Base-by-base conservation (phyloP, 2,888 invertebrate species). In the Chesias legatella region DNA sequence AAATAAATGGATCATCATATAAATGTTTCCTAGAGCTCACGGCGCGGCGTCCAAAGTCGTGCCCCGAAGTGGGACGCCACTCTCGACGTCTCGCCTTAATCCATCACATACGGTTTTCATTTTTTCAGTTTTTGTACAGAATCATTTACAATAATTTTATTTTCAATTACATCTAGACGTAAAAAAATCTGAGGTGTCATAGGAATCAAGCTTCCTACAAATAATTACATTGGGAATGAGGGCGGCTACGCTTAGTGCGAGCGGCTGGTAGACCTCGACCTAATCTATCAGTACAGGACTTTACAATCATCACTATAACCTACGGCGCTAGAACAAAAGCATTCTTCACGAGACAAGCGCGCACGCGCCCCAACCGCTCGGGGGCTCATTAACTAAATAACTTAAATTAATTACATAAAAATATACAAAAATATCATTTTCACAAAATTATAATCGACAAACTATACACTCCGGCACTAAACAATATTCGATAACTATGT, bases 1-100 rank as follows among this genome's bases (percentile, higher is more conserved):
- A 89, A 89, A 88, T 89, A 90, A 88, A 90, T 90, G 90, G 89
- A 89, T 90, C 89, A 88, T 89, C 88, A 89, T 86, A 81, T 84
- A 88, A 88, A 88, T 80, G 88, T 89, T 80, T 85, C 85, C 86
- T 88, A 86, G 79, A 84, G 84, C 84, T 84, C 86, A 84, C 79
- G 78, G 60, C 75, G 74, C 61, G 78, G 65, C 79, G 76, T 67
- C 74, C 62, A 71, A 73, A 67, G 77, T 72, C 67, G 69, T 75
- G 78, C 5, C 13, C 5, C 13, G 56, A 57, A 61, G 27, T 42
- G 43, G 50, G 26, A 58, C 73, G 69, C 67, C 76, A 68, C 78
- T 69, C 75, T 65, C 67, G 74, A 69, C 80, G 80, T 62, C 77
- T 63, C 74, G 69, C 63, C 73, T 73, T 68, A 72, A 73, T 82